These are phyloP conservation scores for Ophion slaviceki DNA, from an alignment of 2,888 invertebrate species.

Conservation along the genomic window DNA sequence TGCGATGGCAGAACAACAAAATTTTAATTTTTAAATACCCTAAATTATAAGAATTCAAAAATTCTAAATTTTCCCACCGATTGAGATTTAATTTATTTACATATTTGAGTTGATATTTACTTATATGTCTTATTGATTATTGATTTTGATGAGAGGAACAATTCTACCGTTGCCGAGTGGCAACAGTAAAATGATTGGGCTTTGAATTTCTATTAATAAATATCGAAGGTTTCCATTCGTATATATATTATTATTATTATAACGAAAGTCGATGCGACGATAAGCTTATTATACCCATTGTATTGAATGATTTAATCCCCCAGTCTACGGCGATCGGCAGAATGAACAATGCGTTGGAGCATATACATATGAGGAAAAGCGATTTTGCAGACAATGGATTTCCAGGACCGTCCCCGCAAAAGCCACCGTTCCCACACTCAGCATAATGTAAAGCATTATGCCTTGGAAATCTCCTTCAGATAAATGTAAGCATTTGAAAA, in stretches of 20 bases:
- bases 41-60: neutral
- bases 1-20: neutral
- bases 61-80: neutral
- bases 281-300: constrained; percentile 9
- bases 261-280: constrained; percentile 1
- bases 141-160: too few relatives aligned
- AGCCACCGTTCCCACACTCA: too few relatives aligned
- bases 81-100: too few relatives aligned
- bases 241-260: neutral
- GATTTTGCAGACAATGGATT: neutral
- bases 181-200: too few relatives aligned
- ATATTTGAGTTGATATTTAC: neutral
- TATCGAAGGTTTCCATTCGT: too few relatives aligned
- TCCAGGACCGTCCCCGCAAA: too few relatives aligned
- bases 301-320: neutral
- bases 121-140: neutral
- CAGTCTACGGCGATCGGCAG: constrained; percentile 35
- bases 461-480: neutral
- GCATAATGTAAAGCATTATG: neutral
- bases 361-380: neutral
- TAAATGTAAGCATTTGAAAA: neutral
- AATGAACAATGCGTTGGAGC: constrained; percentile 40
- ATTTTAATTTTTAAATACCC: neutral
- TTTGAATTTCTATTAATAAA: too few relatives aligned
- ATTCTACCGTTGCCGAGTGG: too few relatives aligned